Evolutionary conservation across 2,797 vertebrate species (phyloP), one percentile per base, ranked within the genome.

Genomic region (Arremon aurantiirostris): DNA sequence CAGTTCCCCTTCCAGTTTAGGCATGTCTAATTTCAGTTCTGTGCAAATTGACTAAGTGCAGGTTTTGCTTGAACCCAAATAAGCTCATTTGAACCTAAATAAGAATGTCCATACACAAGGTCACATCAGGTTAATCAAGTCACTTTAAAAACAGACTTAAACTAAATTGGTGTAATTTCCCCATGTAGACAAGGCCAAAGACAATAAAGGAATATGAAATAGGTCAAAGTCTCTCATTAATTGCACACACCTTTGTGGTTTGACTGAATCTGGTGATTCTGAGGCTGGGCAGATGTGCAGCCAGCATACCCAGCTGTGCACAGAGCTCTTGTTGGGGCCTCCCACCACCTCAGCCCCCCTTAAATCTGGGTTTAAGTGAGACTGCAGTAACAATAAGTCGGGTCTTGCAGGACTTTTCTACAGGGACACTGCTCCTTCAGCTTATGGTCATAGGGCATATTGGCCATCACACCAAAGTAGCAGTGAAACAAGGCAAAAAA

Each of bases 71-170:
- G 81, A 93, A 86, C 61, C 82, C 75, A 93, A 94, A 66, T 79
- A 91, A 95, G 63, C 80, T 83, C 37, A 81, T 86, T 77, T 1
- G 5, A 93, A 93, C 63, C 50, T 69, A 95, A 97, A 86, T 91
- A 91, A 95, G 92, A 76, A 88, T 5, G 35, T 42, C 37, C 64
- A 28, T 56, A 50, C 2, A 6, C 0, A 12, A 94, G 94, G 88
- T 94, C 89, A 88, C 87, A 53, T 26, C 37, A 84, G 94, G 91
- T 94, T 94, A 96, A 94, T 86, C 69, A 94, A 95, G 88, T 83
- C 91, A 91, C 92, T 88, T 93, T 93, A 69, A 96, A 96, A 94
- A 52, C 63, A 55, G 92, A 92, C 76, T 90, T 86, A 78, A 69
- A 92, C 76, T 83, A 41, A 79, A 93, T 69, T 75, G 76, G 76